These are phyloP conservation scores for Epinotia brunnichana DNA, from an alignment of 2,888 invertebrate genomes.

Conservation along the genomic window DNA sequence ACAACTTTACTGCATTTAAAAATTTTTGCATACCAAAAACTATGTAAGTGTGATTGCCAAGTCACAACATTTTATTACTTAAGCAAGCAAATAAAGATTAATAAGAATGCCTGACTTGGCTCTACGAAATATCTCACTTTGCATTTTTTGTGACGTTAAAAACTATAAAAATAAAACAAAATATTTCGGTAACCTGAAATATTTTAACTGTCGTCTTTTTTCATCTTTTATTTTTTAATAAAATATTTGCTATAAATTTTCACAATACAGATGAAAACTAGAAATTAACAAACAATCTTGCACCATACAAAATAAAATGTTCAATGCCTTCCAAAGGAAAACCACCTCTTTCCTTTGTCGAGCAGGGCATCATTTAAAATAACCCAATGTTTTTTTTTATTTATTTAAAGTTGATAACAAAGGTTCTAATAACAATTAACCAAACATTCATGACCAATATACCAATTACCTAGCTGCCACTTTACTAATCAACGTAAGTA, in stretches of 20 bases:
- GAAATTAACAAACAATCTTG: constrained; percentile 29
- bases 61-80: no score
- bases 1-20: no score
- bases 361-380: neutral
- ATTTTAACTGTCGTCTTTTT: constrained; percentile 59
- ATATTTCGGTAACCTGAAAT: constrained; percentile 65
- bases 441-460: neutral
- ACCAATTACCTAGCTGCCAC: neutral
- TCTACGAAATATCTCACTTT: no score
- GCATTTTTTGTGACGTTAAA: no score
- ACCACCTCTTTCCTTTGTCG: neutral
- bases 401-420: neutral
- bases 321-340: constrained; percentile 1
- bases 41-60: no score
- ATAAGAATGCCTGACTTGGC: no score
- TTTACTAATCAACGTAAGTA: neutral
- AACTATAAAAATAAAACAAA: constrained; percentile 62
- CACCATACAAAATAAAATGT: constrained; percentile 16
- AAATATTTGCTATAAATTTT: constrained; percentile 23
- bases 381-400: no score
- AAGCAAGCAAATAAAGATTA: no score
- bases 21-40: no score
- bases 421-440: no score
- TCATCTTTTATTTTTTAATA: constrained; percentile 51
- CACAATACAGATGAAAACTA: constrained; percentile 22